Evolutionary conservation across 2,888 invertebrate species (phyloP), one percentile per base, ranked within the genome.

Genomic region (Cryptops parisi): DNA sequence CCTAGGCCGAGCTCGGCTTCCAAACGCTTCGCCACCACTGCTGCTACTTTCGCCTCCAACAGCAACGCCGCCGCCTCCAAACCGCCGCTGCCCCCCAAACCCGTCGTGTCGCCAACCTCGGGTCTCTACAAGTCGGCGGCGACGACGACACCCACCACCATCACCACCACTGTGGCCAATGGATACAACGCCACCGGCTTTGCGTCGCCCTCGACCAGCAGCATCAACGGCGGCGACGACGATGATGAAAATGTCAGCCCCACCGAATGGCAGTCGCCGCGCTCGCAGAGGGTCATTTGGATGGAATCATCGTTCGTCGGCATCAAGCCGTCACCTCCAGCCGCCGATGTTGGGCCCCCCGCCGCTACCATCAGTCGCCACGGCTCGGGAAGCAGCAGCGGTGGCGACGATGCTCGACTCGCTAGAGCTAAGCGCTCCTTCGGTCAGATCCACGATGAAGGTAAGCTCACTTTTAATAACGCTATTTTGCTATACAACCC

Each of bases 251-350:
- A 33, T 15, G 33, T 15, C 33, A 9, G 9, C 33, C 33, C 33
- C 9, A 33, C 33, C 6, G n/a, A n/a, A n/a, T n/a, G n/a, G n/a
- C 33, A 33, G 15, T 33, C 33, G 33, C 26, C 25, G n/a, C 47
- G 47, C 17, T n/a, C 27, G 9, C 56, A 60, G 21, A 57, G 60
- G 64, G 70, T 87, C 64, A 85, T 82, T 69, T 90, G 91, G 90
- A 76, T 90, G 68, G 91, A 91, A 70, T 89, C 88, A 70, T 88
- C 88, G 59, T 91, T 91, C 68, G 84, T 85, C 57, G 84, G 84
- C 62, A 84, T 82, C 63, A 81, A 84, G 64, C 88, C 87, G 9
- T 33, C 33, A 6, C 33, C 33, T 6, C 33, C 33, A 33, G 6
- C 33, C 33, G 6, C 33, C 9, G 15, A 6, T 6, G 15, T 33